These are phyloP conservation scores for Apamea crenata DNA, from an alignment of 2,888 invertebrate species.

Conservation along the genomic window DNA sequence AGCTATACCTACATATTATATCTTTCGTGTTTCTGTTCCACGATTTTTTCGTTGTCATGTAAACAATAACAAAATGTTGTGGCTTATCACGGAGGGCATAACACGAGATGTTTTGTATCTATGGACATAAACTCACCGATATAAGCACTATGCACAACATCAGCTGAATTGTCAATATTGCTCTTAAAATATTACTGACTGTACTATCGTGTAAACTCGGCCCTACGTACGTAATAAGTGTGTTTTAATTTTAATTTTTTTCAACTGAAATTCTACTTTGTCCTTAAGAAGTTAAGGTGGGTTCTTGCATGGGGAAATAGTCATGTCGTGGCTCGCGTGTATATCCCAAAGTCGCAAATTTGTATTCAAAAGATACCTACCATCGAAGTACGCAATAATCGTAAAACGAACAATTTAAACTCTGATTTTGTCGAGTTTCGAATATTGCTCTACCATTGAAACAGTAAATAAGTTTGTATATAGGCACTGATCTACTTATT, in stretches of 20 bases:
- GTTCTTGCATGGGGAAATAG: conserved; percentile 52
- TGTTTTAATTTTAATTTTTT: conserved; percentile 38
- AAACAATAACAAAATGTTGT: conserved; percentile 59
- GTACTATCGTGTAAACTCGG: conserved; percentile 76
- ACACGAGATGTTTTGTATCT: conserved; percentile 66
- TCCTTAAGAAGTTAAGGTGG: conserved; percentile 36
- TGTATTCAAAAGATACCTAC: conserved; percentile 87
- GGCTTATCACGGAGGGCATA: conserved; percentile 57
- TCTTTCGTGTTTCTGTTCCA: conserved; percentile 12
- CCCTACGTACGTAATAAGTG: conserved; percentile 73
- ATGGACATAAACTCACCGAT: conserved; percentile 67
- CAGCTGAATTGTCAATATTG: conserved; percentile 74
- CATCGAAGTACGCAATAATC: conserved; percentile 85
- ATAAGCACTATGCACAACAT: conserved; percentile 69
- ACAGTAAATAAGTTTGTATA: conserved; percentile 71
- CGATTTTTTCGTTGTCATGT: conserved; percentile 49
- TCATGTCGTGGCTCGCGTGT: conserved; percentile 76
- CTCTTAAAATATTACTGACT: conserved; percentile 78
- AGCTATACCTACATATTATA: background rate
- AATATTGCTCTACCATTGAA: conserved; percentile 76
- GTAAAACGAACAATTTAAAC: conserved; percentile 87
- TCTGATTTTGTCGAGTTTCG: conserved; percentile 84
- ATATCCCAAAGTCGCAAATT: conserved; percentile 80
- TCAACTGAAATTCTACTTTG: conserved; percentile 51
- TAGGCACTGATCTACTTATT: conserved; percentile 62